Evolutionary conservation across 2,113 vertebrate species (phyloP).

Genomic region (Cacatua alba): DNA sequence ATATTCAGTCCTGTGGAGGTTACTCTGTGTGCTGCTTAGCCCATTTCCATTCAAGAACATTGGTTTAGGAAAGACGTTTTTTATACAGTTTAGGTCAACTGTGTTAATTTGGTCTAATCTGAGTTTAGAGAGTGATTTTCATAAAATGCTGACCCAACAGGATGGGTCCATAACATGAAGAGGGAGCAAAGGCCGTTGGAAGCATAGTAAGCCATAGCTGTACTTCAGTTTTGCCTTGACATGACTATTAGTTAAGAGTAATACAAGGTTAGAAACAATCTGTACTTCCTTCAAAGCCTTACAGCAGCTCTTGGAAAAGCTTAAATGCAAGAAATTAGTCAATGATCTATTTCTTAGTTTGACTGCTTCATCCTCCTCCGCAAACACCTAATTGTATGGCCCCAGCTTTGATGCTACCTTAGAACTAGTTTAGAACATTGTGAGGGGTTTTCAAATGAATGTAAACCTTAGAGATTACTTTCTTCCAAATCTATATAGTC

Average conservation of each 20-base stretch:
- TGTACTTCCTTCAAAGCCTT: neutral
- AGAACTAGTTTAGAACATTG: neutral
- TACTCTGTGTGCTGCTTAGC: neutral
- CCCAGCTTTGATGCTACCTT: neutral
- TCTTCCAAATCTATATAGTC: neutral
- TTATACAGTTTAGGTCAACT: neutral
- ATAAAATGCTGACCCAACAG: neutral
- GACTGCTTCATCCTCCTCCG: neutral
- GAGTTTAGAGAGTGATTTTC: neutral
- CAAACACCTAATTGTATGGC: neutral
- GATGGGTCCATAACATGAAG: neutral
- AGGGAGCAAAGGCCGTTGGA: neutral
- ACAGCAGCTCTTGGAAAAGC: neutral
- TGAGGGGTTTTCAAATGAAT: neutral
- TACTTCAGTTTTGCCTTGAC: neutral
- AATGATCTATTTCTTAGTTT: neutral
- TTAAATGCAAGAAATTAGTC: neutral
- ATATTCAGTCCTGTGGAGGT: neutral
- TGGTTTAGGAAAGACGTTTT: neutral
- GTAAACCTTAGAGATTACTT: neutral
- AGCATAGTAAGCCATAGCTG: fast-evolving
- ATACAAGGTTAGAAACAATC: neutral
- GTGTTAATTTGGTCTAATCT: neutral
- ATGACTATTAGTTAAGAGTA: neutral
- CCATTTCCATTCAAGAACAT: neutral